A percentile compares a stretch with the other conserved stretches of the same genome.
Evolutionary conservation across 2,113 vertebrate species (phyloP).

Genomic region (Lagopus leucura): DNA sequence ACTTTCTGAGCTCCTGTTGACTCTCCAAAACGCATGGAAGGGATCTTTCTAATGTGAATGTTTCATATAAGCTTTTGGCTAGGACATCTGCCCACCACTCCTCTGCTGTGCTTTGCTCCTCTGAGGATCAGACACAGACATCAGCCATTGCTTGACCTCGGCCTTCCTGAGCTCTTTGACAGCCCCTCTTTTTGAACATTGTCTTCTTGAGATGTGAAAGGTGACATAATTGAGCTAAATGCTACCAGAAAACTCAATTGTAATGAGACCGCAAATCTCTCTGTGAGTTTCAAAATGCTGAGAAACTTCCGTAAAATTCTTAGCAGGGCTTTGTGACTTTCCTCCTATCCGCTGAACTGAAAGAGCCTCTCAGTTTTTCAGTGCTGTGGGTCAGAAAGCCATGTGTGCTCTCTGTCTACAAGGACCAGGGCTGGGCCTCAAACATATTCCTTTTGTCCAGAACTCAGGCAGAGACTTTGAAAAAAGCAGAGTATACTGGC

Average conservation of each 20-base stretch:
- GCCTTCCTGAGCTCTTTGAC: not conserved
- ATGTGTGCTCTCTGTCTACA: rapidly evolving
- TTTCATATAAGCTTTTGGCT: not conserved
- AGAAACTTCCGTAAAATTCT: rapidly evolving
- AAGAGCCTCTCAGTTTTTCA: not conserved
- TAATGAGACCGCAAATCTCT: rapidly evolving
- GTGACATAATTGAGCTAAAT: not conserved
- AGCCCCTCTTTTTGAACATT: not conserved
- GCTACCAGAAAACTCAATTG: not conserved
- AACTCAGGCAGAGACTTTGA: not conserved
- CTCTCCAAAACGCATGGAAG: not conserved
- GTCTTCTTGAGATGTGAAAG: not conserved
- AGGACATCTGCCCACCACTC: not conserved
- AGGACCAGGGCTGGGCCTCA: too few species aligned
- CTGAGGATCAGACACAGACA: not conserved
- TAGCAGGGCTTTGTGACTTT: not conserved
- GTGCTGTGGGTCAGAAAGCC: rapidly evolving
- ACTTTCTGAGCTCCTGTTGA: not conserved
- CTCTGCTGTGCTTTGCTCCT: not conserved
- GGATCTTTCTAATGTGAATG: not conserved
- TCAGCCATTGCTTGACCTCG: not conserved
- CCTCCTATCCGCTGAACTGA: rapidly evolving
- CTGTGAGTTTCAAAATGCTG: not conserved
- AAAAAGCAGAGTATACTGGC: rapidly evolving
- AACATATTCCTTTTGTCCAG: rapidly evolving